Base-by-base conservation (phyloP, 2,113 vertebrate species). In the Alouatta palliata region DNA sequence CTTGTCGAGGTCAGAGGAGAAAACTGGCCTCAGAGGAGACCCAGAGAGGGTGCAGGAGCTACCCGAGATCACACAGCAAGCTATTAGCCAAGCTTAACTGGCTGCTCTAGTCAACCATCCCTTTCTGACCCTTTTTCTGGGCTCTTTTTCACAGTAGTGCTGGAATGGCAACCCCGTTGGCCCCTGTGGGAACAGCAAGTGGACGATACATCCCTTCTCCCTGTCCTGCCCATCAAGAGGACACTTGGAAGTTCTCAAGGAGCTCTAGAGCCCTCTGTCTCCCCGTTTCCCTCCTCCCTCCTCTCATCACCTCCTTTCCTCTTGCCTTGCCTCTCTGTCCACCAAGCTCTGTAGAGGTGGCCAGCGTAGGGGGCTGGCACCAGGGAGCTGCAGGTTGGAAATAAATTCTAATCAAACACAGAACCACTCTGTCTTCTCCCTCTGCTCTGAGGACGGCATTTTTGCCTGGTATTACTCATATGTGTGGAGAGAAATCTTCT, bases 321-420 rank as follows among this genome's bases (percentile, higher is more conserved):
- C 87, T 85, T 3, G 21, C 87, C 76, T 91, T 16, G 23, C 90
- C 47, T 88, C 85, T 23, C 88, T 32, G 68, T 83, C 84, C 1
- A 0, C 83, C 6, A 5, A 21, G 80, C 47, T 95, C 90, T 27
- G 87, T 43, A 61, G 87, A 94, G 89, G 94, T 0, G 4, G 71
- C 3, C 1, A 25, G 75, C 6, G 43, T 92, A 87, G 97, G 96
- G 96, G 91, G 87, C 10, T 95, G 80, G 88, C 95, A 92, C 87
- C 87, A 56, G 95, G 93, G 94, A 96, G 86, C 73, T 94, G 97
- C 92, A 96, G 93, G 92, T 97, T 97, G 96, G 90, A 98, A 97
- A 97, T 97, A 90, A 97, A 97, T 79, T 97, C 97, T 98, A 97
- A 98, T 98, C 97, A 97, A 97, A 97, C 86, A 79, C 95, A 92